Percentiles rank a stretch among this genome's conserved stretches.
phyloP scores from a whole-genome alignment of 2,888 invertebrate species.

The Metopia argyrocephala region DNA sequence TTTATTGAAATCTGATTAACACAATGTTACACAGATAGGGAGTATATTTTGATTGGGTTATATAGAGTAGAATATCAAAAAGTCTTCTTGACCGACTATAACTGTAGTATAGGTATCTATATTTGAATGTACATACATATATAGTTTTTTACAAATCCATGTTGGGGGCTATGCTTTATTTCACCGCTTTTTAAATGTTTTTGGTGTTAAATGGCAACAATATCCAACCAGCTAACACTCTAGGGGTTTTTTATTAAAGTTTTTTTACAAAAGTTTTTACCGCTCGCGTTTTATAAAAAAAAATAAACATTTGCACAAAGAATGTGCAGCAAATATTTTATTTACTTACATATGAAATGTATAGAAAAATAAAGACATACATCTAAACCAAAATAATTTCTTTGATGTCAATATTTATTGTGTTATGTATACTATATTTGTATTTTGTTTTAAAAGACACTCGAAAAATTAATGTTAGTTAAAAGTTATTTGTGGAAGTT shows the following conservation, averaged over 20 bases:
- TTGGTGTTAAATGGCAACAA: slow-evolving; percentile 47
- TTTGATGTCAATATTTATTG: slow-evolving; percentile 29
- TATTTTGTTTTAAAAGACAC: slow-evolving; percentile 23
- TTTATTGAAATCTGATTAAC: too few species aligned
- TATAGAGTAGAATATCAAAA: too few species aligned
- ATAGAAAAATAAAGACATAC: background rate
- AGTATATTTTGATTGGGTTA: too few species aligned
- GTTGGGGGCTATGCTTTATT: slow-evolving; percentile 65
- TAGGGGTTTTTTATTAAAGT: slow-evolving; percentile 54
- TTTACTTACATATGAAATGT: background rate
- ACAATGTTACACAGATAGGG: too few species aligned
- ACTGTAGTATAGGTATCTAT: background rate
- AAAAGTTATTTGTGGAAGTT: too few species aligned
- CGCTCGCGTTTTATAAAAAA: slow-evolving; percentile 8
- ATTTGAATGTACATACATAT: background rate
- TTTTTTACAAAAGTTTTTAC: background rate
- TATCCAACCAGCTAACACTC: slow-evolving; percentile 49
- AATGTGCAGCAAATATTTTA: slow-evolving; percentile 21
- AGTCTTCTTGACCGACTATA: too few species aligned
- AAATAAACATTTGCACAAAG: too few species aligned
- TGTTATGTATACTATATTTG: background rate
- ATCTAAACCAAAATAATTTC: slow-evolving; percentile 31
- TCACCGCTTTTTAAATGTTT: slow-evolving; percentile 48
- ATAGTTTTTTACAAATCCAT: slow-evolving; percentile 38
- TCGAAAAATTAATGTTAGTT: background rate